Evolutionary conservation across 2,888 invertebrate genomes (phyloP), one percentile per base, ranked within the genome.

Genomic region (Psylliodes chrysocephalus): DNA sequence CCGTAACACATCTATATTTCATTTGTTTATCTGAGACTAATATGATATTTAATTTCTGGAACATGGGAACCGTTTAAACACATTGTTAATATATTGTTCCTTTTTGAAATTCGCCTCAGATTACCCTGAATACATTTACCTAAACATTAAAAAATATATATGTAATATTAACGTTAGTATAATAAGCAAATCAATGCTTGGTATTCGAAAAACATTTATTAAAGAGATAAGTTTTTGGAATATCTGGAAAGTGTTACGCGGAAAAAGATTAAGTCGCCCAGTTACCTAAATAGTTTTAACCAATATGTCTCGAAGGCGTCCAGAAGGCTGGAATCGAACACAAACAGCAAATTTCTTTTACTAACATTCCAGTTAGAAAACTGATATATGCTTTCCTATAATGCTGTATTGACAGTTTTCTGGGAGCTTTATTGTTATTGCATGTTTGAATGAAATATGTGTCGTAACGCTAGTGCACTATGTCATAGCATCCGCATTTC

Each of bases 401-500:
- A 63, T 63, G 63, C 59, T 59, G 63, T 49, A 63, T 63, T 53
- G 63, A 63, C 63, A 63, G 63, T 57, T 63, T 63, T 63, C 54
- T 51, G 47, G 47, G 25, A 53, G 49, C 59, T 63, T 63, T 63
- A 63, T 63, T 63, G 57, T 59, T 46, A 59, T 63, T 59, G 59
- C 53, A 52, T 59, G 59, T 53, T 49, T 53, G 59, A 49, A 53
- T 63, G 63, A 63, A 59, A 63, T 63, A 63, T 59, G 28, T 49
- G 47, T 25, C 40, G 53, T 22, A 38, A 52, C 59, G 47, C 53
- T 22, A 46, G 53, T 51, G 62, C 59, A 59, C 49, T 59, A 38
- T 57, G 42, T 35, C 52, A 57, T 59, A 53, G 53, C 47, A 59
- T 63, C 63, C 52, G 63, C 63, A 63, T 54, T 49, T 63, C 59